Base-by-base conservation (phyloP, 2,888 invertebrate genomes). In the Melanostoma scalare region DNA sequence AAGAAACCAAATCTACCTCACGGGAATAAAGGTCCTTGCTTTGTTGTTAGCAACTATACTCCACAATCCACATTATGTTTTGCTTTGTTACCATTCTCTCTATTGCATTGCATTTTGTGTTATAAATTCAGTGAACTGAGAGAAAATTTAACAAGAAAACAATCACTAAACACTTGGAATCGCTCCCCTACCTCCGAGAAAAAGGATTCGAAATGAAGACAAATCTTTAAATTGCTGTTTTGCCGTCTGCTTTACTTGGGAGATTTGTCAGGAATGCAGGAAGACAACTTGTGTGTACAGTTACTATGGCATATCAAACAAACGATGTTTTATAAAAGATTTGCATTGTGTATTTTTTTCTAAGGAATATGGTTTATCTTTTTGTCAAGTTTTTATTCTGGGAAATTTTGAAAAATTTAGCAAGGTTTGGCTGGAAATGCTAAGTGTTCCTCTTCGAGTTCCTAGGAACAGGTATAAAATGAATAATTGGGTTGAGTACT, bases 221-320 rank as follows among this genome's bases (percentile, higher is more conserved):
- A 80, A 80, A 69, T 79, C 61, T 50, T 61, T 63, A 50, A 44
- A 79, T 73, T 2, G n/a, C 42, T 56, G 60, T 50, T 42, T 79
- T 68, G 38, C 40, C 38, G 63, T 63, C 67, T 72, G 36, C 48
- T 61, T 56, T 8, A 40, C 42, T 63, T 61, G 9, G 61, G 46
- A 52, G 75, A 67, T 67, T 67, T 67, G 31, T 65, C 20, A 20
- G 20, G 20, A 20, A 20, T 20, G 20, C 20, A 20, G 1, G 20
- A 20, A 20, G 20, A 20, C 20, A 20, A 20, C 20, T 20, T 20
- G 20, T 20, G 20, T 20, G 20, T 1, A 20, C 20, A 20, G 1
- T 20, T 20, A 20, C 20, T 20, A 20, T 20, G 20, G 20, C 20
- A 20, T 20, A 20, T 20, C 20, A 20, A 20, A 20, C 20, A 1